phyloP scores from a whole-genome alignment of 2,888 invertebrate species.

The Tiliacea aurago region DNA sequence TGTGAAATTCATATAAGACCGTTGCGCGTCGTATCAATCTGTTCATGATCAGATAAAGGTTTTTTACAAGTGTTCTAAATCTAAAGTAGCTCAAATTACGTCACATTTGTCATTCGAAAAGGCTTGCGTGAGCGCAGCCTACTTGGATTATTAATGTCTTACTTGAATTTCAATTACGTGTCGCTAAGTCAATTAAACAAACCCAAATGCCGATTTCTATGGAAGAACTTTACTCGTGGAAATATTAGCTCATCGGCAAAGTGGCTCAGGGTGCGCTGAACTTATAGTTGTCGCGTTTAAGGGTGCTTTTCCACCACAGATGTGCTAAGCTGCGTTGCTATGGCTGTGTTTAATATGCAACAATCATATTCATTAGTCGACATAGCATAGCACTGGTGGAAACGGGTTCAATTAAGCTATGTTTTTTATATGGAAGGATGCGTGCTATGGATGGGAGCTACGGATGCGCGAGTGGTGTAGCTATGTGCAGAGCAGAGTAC shows the following conservation, averaged over 20 bases:
- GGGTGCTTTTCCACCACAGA: too few species aligned
- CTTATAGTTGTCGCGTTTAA: too few species aligned
- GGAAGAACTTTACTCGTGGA: neutral
- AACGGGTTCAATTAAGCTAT: too few species aligned
- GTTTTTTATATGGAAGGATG: too few species aligned
- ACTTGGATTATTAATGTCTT: conserved; percentile 16
- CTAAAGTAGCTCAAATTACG: neutral
- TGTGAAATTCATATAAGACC: neutral
- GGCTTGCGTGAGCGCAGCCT: neutral
- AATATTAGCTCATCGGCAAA: neutral
- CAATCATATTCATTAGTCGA: too few species aligned
- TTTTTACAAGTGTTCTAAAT: neutral
- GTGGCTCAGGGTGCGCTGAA: neutral
- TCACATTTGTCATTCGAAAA: conserved; percentile 12
- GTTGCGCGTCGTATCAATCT: neutral
- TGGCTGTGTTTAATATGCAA: too few species aligned
- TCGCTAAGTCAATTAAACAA: neutral
- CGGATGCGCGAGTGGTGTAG: too few species aligned
- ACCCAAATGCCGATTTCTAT: neutral
- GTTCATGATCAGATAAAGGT: neutral
- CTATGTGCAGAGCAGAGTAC: too few species aligned
- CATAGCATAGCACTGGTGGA: too few species aligned
- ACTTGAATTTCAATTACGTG: neutral
- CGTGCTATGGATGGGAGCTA: too few species aligned
- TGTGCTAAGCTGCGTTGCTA: too few species aligned